Percentiles rank a stretch among this genome's conserved stretches.
Evolutionary conservation across 2,888 invertebrate genomes (phyloP).

Genomic region (Rugalucina vietnamica): DNA sequence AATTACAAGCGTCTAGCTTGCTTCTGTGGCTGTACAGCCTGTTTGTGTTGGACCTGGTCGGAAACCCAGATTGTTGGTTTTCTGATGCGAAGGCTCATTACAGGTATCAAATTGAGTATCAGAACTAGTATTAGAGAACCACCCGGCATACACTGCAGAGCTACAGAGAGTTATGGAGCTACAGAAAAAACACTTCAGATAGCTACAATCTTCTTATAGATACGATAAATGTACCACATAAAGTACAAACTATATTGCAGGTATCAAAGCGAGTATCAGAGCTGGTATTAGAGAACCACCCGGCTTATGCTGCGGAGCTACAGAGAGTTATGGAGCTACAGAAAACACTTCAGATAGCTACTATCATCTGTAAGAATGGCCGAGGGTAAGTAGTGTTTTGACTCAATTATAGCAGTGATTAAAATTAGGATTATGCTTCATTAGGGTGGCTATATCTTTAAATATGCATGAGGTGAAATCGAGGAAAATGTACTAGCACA

Average conservation of each 20-base stretch:
- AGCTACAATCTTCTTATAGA: conserved; percentile 80
- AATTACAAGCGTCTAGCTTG: too few species aligned
- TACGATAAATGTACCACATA: not conserved
- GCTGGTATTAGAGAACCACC: conserved; percentile 95
- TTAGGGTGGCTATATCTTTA: too few species aligned
- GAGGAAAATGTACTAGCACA: too few species aligned
- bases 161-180: conserved; percentile 87
- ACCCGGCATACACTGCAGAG: conserved; percentile 93
- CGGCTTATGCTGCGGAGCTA: conserved; percentile 93
- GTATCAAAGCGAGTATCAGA: conserved; percentile 95
- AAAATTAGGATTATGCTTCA: too few species aligned
- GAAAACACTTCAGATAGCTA: conserved; percentile 79
- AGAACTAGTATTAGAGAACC: conserved; percentile 95
- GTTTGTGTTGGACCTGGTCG: too few species aligned
- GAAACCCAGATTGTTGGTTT: too few species aligned
- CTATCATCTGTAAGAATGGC: conserved; percentile 80
- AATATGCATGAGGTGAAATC: too few species aligned
- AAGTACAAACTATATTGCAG: too few species aligned
- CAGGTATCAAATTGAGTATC: conserved; percentile 94
- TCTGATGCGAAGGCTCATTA: too few species aligned
- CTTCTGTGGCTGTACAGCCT: too few species aligned
- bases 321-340: conserved; percentile 86
- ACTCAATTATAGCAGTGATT: too few species aligned
- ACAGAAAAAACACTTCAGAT: conserved; percentile 80
- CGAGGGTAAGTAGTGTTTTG: conserved; percentile 74